phyloP scores from a whole-genome alignment of 2,113 vertebrate genomes.

The Grammomys dolichurus region DNA sequence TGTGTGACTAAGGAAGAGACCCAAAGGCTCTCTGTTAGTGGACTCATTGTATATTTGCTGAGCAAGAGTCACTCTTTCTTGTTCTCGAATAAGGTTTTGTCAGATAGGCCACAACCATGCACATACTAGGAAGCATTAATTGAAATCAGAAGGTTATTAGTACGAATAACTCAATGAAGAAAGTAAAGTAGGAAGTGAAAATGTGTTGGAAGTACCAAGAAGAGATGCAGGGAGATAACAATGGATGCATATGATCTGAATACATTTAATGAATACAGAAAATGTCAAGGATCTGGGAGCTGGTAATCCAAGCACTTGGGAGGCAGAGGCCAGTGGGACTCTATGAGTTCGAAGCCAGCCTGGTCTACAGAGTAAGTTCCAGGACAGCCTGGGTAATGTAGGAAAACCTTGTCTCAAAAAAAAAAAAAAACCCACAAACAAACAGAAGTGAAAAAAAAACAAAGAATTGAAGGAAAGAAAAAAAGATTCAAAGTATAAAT shows the following conservation, averaged over 20 bases:
- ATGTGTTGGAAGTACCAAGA: neutral
- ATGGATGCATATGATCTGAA: neutral
- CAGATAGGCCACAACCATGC: neutral
- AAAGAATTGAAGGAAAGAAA: no score
- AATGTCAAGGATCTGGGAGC: neutral
- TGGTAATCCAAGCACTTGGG: no score
- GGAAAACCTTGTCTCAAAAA: no score
- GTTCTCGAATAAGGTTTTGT: neutral
- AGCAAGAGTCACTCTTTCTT: neutral
- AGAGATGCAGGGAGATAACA: neutral
- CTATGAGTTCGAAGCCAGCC: no score
- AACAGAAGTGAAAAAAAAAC: no score
- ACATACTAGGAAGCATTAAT: neutral
- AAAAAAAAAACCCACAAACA: no score
- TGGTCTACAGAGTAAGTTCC: no score
- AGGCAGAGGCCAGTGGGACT: no score
- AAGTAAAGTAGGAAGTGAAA: neutral
- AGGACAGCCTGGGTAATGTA: no score
- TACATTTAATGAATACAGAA: neutral
- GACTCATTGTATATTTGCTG: neutral
- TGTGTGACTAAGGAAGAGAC: neutral
- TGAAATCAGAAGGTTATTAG: neutral
- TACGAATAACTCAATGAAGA: neutral
- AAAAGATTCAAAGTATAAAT: neutral
- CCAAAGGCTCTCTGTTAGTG: neutral